phyloP scores from a whole-genome alignment of 2,797 vertebrate species.

The Botia kubotai region DNA sequence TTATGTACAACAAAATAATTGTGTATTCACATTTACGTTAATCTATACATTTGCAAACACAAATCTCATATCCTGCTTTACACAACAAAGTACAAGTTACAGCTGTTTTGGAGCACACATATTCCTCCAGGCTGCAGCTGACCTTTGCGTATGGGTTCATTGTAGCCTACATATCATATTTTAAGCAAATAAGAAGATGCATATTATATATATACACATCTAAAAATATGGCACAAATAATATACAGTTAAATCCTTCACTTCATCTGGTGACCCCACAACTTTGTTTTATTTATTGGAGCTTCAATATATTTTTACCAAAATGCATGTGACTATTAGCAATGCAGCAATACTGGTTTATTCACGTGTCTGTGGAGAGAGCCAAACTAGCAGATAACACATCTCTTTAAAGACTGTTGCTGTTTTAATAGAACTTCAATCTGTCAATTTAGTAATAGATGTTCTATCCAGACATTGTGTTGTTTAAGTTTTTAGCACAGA shows the following conservation, averaged over 20 bases:
- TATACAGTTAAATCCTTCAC: too few relatives aligned
- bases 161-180: too few relatives aligned
- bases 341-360: constrained; percentile 36
- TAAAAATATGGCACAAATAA: too few relatives aligned
- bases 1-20: not conserved
- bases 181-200: too few relatives aligned
- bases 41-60: not conserved
- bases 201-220: too few relatives aligned
- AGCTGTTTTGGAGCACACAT: too few relatives aligned
- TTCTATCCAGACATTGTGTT: not conserved
- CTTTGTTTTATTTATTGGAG: not conserved
- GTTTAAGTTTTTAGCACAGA: not conserved
- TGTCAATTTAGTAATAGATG: not conserved
- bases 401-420: not conserved
- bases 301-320: not conserved
- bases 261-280: not conserved
- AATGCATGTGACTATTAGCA: not conserved
- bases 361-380: constrained; percentile 21
- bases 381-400: not conserved
- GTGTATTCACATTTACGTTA: not conserved
- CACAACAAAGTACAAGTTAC: too few relatives aligned
- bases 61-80: not conserved
- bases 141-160: too few relatives aligned
- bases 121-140: too few relatives aligned
- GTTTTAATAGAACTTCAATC: not conserved